These are phyloP conservation scores for Proales similis DNA, from an alignment of 1,140 invertebrate species.

Conservation along the genomic window DNA sequence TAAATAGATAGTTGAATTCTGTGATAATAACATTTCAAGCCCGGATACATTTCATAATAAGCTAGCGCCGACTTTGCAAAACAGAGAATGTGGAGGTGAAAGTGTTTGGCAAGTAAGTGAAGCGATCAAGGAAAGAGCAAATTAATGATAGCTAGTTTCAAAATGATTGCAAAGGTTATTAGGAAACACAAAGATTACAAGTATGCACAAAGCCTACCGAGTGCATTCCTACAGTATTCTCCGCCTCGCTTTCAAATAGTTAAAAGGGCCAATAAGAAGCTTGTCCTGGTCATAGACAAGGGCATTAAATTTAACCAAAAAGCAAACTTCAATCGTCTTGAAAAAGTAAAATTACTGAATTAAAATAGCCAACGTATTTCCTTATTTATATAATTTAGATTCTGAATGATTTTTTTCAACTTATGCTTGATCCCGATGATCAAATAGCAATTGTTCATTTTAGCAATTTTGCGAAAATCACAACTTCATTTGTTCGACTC, in stretches of 20 bases:
- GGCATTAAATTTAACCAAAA: not conserved
- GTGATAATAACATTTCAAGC: not conserved
- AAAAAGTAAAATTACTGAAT: slow-evolving; percentile 19
- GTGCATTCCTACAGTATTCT: not conserved
- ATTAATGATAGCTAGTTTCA: not conserved
- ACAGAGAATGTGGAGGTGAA: not conserved
- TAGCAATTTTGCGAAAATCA: slow-evolving; percentile 11
- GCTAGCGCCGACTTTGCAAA: slow-evolving; percentile 15
- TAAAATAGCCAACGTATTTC: not conserved
- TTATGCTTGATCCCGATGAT: slow-evolving; percentile 7
- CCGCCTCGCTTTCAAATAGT: slow-evolving; percentile 21
- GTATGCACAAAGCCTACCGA: slow-evolving; percentile 16
- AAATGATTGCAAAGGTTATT: slow-evolving; percentile 11
- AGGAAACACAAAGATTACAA: slow-evolving; percentile 5
- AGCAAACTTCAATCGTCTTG: not conserved
- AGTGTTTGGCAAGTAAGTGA: slow-evolving; percentile 26
- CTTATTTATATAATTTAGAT: not conserved
- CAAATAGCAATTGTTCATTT: slow-evolving; percentile 24
- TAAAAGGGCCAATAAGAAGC: slow-evolving; percentile 1
- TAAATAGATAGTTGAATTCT: slow-evolving; percentile 10
- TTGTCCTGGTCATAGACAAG: slow-evolving; percentile 14
- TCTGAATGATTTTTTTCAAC: slow-evolving; percentile 13
- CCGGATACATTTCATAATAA: not conserved
- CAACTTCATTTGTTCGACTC: not conserved
- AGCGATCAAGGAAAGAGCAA: not conserved